Conservation (phyloP, 2,113 vertebrate genomes). For the Mus spicilegus region DNA sequence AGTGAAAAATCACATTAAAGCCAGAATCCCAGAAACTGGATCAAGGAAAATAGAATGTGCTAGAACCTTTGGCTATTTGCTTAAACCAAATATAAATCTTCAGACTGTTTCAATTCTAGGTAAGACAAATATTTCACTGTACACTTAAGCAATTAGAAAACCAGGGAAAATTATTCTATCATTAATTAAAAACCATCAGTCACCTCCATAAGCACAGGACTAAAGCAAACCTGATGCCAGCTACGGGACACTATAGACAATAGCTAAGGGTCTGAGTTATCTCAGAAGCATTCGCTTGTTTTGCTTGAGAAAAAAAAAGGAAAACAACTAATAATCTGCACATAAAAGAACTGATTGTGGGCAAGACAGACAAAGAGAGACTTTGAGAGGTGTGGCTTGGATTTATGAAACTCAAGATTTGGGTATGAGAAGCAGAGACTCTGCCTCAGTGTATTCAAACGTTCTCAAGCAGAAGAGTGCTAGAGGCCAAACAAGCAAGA, state of each 20-base stretch:
- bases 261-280: background rate
- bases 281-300: background rate
- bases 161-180: background rate
- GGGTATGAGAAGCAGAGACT: background rate
- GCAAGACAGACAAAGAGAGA: background rate
- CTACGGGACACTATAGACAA: background rate
- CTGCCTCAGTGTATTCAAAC: background rate
- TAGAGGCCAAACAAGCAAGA: background rate
- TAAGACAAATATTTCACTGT: slow-evolving; percentile 1
- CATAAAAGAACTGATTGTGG: rapidly evolving
- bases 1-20: background rate
- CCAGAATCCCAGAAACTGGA: background rate
- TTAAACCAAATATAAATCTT: slow-evolving; percentile 36
- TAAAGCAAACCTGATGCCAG: background rate
- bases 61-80: background rate
- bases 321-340: background rate
- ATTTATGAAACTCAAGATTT: background rate
- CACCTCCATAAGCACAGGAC: background rate
- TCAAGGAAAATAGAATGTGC: background rate
- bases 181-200: slow-evolving; percentile 6
- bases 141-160: slow-evolving; percentile 29
- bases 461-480: background rate
- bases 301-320: background rate
- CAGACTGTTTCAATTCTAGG: background rate
- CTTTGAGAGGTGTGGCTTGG: background rate